phyloP scores from a whole-genome alignment of 1,140 invertebrate genomes.

The Drosophila rhopaloa region DNA sequence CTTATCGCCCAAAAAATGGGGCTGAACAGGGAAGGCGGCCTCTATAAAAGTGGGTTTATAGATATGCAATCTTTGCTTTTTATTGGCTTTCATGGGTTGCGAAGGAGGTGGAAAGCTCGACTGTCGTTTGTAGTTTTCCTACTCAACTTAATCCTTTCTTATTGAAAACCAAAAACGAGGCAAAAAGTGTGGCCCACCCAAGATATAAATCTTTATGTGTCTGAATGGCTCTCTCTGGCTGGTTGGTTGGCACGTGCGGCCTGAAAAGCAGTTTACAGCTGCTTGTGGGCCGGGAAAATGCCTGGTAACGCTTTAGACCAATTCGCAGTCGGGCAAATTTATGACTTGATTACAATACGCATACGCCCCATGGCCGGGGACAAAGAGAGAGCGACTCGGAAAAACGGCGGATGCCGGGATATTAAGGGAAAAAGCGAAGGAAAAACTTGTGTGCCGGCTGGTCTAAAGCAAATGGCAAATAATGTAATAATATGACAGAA shows the following conservation, averaged over 20 bases:
- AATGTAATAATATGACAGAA: slow-evolving; percentile 68
- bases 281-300: slow-evolving; percentile 22
- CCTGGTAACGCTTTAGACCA: slow-evolving; percentile 63
- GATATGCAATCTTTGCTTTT: slow-evolving; percentile 74
- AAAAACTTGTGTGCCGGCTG: slow-evolving; percentile 23
- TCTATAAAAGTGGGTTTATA: slow-evolving; percentile 46
- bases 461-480: slow-evolving; percentile 69
- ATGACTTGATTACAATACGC: slow-evolving; percentile 79
- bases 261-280: slow-evolving; percentile 54
- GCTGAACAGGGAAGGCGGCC: slow-evolving; percentile 8
- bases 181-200: slow-evolving; percentile 46
- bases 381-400: slow-evolving; percentile 10
- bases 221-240: slow-evolving; percentile 10
- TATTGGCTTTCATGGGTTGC: slow-evolving; percentile 62
- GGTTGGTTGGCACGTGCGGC: slow-evolving; percentile 54
- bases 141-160: slow-evolving; percentile 75
- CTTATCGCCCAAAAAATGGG: slow-evolving; percentile 59
- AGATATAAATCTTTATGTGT: slow-evolving; percentile 60
- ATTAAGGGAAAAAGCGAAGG: slow-evolving; percentile 24
- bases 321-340: slow-evolving; percentile 71
- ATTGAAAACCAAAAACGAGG: slow-evolving; percentile 69
- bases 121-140: slow-evolving; percentile 71
- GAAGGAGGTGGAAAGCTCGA: slow-evolving; percentile 15
- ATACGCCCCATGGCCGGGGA: slow-evolving; percentile 24
- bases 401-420: slow-evolving; percentile 24